Base-by-base conservation (phyloP, 2,888 invertebrate genomes). In the Diadromus collaris region DNA sequence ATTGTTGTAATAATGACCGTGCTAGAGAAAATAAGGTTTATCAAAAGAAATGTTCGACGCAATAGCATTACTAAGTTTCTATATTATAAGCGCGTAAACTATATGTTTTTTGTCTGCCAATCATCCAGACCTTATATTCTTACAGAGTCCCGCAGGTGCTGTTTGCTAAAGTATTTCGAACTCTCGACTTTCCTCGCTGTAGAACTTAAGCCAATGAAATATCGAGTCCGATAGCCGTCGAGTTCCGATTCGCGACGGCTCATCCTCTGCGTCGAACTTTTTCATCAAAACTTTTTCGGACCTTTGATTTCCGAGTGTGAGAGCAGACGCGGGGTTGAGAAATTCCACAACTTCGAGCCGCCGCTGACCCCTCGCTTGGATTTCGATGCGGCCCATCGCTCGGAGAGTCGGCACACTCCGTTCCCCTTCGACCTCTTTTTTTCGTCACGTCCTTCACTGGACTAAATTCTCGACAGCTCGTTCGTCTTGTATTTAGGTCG, bases 231-330 rank as follows among this genome's bases (percentile, higher is more conserved):
- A 41, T 46, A 54, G 48, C 61, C 67, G 54, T 76, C 72, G 81
- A 80, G 80, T 81, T 82, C 76, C 44, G 29, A 58, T 51, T 44
- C 61, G 38, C 61, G 19, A 27, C 64, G 48, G 60, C 67, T 46
- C 21, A 41, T 65, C 10, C 46, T 24, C 44, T 29, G 24, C 21
- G 54, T 71, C 32, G 34, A 87, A 87, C 87, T 86, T 87, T 87
- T 88, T 86, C 85, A 87, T 87, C 87, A 86, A 87, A 87, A 87
- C 83, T 88, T 88, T 84, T 67, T 76, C 82, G 74, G 81, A 83
- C 83, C 83, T 82, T 81, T 80, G 83, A 83, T 83, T 86, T 78
- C 79, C 71, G 78, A 71, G 74, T 73, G 75, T 68, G 58, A 41
- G 21, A 27, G 27, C 34, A 34, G 27, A 38, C 44, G 27, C 24